These are phyloP conservation scores for Melanotaenia parkinsoni DNA, from an alignment of 2,797 vertebrate species.

Conservation along the genomic window DNA sequence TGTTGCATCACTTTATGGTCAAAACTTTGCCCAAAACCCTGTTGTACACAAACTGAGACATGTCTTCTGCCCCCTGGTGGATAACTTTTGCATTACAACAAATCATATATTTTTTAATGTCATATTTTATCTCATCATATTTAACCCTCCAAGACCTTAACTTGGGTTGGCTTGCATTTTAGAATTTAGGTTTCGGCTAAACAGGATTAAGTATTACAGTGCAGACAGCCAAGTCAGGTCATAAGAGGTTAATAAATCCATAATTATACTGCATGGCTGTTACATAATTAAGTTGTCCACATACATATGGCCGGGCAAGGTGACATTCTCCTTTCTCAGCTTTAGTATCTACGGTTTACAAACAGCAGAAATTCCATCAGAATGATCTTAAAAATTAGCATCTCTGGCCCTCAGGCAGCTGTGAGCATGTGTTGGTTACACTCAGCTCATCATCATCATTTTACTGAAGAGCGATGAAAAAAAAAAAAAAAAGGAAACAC, in stretches of 20 bases:
- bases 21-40: too few relatives aligned
- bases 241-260: not conserved
- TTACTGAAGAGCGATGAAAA: slow-evolving; percentile 3
- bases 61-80: too few relatives aligned
- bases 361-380: not conserved
- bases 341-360: not conserved
- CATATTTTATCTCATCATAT: too few relatives aligned
- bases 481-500: not conserved
- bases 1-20: too few relatives aligned
- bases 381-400: slow-evolving; percentile 12
- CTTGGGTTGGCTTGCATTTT: too few relatives aligned
- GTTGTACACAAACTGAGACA: too few relatives aligned
- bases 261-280: not conserved
- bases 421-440: slow-evolving; percentile 7
- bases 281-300: not conserved
- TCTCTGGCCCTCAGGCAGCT: slow-evolving; percentile 4
- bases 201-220: too few relatives aligned
- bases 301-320: not conserved
- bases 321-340: not conserved
- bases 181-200: too few relatives aligned
- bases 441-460: slow-evolving; percentile 26
- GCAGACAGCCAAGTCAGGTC: not conserved
- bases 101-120: too few relatives aligned
- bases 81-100: too few relatives aligned
- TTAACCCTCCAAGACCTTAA: too few relatives aligned